These are phyloP conservation scores for Pollenia amentaria DNA, from an alignment of 2,888 invertebrate species.

Conservation along the genomic window DNA sequence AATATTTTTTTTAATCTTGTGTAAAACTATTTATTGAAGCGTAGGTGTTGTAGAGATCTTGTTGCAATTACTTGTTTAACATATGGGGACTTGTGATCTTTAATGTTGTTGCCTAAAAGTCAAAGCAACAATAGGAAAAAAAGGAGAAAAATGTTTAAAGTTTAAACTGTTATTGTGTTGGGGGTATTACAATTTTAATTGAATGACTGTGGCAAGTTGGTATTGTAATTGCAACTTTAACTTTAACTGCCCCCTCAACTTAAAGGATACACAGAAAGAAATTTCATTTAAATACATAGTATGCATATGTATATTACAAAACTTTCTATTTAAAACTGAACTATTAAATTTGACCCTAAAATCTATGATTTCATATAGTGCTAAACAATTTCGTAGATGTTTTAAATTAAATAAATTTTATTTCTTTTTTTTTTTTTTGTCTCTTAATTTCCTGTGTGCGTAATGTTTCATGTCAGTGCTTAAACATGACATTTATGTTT, in stretches of 20 bases:
- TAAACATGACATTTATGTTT: conserved; percentile 67
- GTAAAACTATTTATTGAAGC: conserved; percentile 39
- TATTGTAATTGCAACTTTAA: conserved; percentile 24
- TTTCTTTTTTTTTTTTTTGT: conserved; percentile 25
- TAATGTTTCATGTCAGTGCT: conserved; percentile 60
- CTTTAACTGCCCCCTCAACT: neutral
- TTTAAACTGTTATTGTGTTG: conserved; percentile 24
- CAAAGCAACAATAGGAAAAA: conserved; percentile 27
- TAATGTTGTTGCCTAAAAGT: conserved; percentile 49
- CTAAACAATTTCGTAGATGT: conserved; percentile 17
- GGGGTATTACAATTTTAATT: conserved; percentile 20
- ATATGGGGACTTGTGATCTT: conserved; percentile 61
- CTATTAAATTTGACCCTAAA: conserved; percentile 24
- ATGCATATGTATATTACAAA: no score
- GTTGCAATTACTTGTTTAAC: conserved; percentile 69
- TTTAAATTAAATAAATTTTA: neutral
- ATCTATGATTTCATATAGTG: conserved; percentile 39
- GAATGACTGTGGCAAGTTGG: conserved; percentile 37
- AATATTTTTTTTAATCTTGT: conserved; percentile 29
- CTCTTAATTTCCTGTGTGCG: conserved; percentile 30
- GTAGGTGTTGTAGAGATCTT: conserved; percentile 68
- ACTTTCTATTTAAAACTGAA: no score
- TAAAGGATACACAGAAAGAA: neutral
- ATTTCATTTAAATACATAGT: neutral
- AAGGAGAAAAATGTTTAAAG: neutral